Conservation (phyloP, 2,797 vertebrate genomes). For the Avahi laniger region DNA sequence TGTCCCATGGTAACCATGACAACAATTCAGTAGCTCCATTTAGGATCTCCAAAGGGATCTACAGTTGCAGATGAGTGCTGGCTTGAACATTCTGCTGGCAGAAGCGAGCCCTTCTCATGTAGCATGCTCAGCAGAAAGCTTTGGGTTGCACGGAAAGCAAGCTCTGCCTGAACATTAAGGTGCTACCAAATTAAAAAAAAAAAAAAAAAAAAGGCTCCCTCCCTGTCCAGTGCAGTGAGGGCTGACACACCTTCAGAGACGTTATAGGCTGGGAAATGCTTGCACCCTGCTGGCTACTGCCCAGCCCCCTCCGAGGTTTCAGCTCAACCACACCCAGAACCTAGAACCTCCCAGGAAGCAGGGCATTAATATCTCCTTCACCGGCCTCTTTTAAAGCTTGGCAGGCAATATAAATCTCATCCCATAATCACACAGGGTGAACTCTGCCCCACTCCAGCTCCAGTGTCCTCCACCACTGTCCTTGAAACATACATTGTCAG, state of each 20-base stretch:
- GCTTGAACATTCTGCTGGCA: not conserved
- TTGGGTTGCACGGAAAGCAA: not conserved
- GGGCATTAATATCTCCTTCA: not conserved
- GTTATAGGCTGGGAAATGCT: not conserved
- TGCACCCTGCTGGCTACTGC: not conserved
- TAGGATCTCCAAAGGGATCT: conserved; percentile 58
- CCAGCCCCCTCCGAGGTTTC: not conserved
- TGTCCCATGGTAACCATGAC: conserved; percentile 68
- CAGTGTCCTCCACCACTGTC: not conserved
- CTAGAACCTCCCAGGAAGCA: conserved; percentile 39
- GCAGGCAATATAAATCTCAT: not conserved
- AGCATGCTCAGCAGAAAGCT: not conserved
- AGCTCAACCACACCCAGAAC: conserved; percentile 50
- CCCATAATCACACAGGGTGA: conserved; percentile 35
- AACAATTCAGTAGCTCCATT: conserved; percentile 63
- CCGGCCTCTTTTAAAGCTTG: not conserved
- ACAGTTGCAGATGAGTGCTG: conserved; percentile 24
- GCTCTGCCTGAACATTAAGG: not conserved
- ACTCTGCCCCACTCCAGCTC: not conserved
- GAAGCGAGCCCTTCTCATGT: not conserved
- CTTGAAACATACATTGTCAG: not conserved
- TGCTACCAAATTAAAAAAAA: not conserved
- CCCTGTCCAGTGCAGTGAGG: not conserved
- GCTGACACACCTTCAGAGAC: conserved; percentile 26
- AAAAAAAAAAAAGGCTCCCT: not conserved